phyloP scores from a whole-genome alignment of 2,113 vertebrate genomes.

The Urocitellus parryii region DNA sequence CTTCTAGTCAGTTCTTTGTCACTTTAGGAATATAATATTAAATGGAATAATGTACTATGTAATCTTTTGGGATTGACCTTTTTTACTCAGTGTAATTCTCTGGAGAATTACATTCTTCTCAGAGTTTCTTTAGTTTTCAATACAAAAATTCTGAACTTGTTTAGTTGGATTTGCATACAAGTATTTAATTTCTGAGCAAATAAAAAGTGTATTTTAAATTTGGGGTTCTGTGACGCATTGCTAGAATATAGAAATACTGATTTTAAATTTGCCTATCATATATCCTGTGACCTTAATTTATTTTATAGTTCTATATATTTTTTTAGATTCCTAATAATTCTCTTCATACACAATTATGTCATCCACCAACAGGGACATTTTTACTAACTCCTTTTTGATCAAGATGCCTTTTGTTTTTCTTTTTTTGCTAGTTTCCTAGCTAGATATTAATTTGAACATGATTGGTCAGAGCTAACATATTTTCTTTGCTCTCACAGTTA shows the following conservation, averaged over 20 bases:
- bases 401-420: not conserved
- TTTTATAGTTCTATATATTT: not conserved
- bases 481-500: not conserved
- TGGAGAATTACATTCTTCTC: not conserved
- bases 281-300: not conserved
- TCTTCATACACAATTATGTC: not conserved
- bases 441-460: not conserved
- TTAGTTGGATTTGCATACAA: not conserved
- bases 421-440: not conserved
- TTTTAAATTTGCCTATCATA: not conserved
- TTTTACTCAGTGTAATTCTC: not conserved
- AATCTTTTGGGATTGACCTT: not conserved
- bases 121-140: not conserved
- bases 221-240: not conserved
- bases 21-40: not conserved
- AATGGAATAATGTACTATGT: not conserved
- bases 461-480: not conserved
- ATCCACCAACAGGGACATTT: not conserved
- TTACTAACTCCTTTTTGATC: not conserved
- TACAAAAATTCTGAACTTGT: not conserved
- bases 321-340: not conserved
- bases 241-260: not conserved
- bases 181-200: conserved; percentile 19
- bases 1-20: not conserved
- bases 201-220: not conserved